These are phyloP conservation scores for Goniozus legneri DNA, from an alignment of 1,140 invertebrate genomes.

Conservation along the genomic window DNA sequence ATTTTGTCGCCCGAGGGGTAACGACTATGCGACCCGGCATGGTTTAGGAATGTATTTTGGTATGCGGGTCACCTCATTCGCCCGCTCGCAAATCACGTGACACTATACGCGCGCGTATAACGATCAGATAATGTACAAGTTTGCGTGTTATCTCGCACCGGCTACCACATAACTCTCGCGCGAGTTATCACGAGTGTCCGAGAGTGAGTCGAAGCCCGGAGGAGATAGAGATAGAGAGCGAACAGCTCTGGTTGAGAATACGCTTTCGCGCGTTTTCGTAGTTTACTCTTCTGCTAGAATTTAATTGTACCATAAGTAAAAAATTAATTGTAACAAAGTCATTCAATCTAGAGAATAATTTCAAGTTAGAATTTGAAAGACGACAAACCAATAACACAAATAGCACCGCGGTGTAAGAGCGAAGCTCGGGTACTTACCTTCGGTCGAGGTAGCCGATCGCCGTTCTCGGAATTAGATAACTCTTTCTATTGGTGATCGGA, in stretches of 20 bases:
- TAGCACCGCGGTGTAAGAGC: no score
- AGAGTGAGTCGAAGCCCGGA: no score
- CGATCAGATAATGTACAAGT: constrained; percentile 26
- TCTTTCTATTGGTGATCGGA: constrained; percentile 46
- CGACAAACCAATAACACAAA: no score
- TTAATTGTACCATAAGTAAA: no score
- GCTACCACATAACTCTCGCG: constrained; percentile 28
- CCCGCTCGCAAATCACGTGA: constrained; percentile 22
- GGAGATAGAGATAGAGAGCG: no score
- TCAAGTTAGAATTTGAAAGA: no score
- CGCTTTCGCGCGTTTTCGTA: no score
- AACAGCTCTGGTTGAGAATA: no score
- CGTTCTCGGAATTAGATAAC: constrained; percentile 46
- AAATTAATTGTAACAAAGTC: no score
- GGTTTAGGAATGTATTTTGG: constrained; percentile 19
- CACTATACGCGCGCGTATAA: constrained; percentile 13
- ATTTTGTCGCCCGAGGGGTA: neutral
- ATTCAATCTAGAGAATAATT: no score
- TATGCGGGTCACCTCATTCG: constrained; percentile 29
- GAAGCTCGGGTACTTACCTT: constrained; percentile 22
- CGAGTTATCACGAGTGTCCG: constrained; percentile 20
- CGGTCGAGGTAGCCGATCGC: constrained; percentile 25
- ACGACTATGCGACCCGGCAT: neutral
- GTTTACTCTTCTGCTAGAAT: no score
- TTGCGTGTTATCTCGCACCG: constrained; percentile 28